phyloP scores from a whole-genome alignment of 1,140 invertebrate genomes.

The Metopolophium dirhodum region DNA sequence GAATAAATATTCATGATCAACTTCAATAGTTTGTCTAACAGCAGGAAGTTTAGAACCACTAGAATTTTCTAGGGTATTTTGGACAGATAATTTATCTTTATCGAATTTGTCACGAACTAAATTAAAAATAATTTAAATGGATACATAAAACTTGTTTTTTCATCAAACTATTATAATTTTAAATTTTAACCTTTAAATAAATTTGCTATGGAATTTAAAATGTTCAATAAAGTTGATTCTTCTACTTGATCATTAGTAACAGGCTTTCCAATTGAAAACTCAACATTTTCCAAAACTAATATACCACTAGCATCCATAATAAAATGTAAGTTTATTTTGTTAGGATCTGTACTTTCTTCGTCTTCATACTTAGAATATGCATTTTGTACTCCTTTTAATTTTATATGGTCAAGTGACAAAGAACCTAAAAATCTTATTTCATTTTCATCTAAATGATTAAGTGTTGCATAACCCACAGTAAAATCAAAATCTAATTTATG shows the following conservation, averaged over 20 bases:
- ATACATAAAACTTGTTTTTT: no score
- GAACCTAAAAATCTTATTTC: constrained; percentile 78
- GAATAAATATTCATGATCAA: constrained; percentile 71
- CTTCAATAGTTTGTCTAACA: constrained; percentile 76
- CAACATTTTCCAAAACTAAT: constrained; percentile 81
- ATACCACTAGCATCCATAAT: constrained; percentile 95
- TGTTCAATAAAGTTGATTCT: constrained; percentile 86
- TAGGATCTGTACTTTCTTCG: constrained; percentile 80
- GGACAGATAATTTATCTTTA: no score
- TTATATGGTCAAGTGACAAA: constrained; percentile 76
- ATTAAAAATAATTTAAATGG: no score
- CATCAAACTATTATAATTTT: constrained; percentile 74
- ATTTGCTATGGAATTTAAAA: constrained; percentile 93
- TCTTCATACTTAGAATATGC: constrained; percentile 81
- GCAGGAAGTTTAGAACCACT: no score
- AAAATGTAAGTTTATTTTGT: constrained; percentile 98
- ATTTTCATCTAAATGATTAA: constrained; percentile 76
- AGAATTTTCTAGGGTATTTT: no score
- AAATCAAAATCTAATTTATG: constrained; percentile 91
- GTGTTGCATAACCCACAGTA: constrained; percentile 87
- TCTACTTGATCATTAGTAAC: constrained; percentile 69
- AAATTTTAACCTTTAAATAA: constrained; percentile 79
- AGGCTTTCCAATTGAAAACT: constrained; percentile 91
- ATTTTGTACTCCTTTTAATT: constrained; percentile 78
- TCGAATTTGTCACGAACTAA: no score